Conservation (phyloP, 2,797 vertebrate genomes). For the Amniataba percoides region DNA sequence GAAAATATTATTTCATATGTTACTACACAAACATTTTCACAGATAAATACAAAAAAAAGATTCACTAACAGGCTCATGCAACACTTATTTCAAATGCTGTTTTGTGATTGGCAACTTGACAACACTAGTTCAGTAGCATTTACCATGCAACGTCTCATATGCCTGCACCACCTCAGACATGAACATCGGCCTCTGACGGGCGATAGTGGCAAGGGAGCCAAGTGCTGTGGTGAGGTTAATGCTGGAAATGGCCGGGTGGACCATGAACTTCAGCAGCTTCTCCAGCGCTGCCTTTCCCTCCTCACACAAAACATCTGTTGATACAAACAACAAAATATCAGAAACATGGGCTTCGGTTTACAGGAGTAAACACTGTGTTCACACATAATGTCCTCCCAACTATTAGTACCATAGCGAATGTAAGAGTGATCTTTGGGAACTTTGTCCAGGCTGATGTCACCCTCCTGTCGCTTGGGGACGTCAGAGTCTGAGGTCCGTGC, state of each 20-base stretch:
- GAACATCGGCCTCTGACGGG: slow-evolving; percentile 96
- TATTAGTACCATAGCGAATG: slow-evolving; percentile 89
- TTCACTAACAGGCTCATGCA: no score
- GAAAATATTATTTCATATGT: background rate
- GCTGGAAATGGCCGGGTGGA: slow-evolving; percentile 96
- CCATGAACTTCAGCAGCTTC: slow-evolving; percentile 96
- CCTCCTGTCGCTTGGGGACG: slow-evolving; percentile 91
- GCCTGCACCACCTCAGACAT: slow-evolving; percentile 98
- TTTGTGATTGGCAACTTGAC: background rate
- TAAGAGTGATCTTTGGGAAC: slow-evolving; percentile 92
- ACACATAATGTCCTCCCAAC: background rate
- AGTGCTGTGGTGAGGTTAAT: slow-evolving; percentile 96
- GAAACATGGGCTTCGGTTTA: background rate
- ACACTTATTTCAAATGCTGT: background rate
- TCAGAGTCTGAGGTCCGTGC: slow-evolving; percentile 91
- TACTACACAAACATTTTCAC: background rate
- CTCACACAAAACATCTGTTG: slow-evolving; percentile 86
- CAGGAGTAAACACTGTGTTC: background rate
- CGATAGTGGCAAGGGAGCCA: slow-evolving; percentile 93
- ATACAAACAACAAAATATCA: background rate
- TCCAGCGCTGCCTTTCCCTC: slow-evolving; percentile 92
- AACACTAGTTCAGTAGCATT: slow-evolving; percentile 45
- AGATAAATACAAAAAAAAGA: background rate
- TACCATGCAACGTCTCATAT: slow-evolving; percentile 94
- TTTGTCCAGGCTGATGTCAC: slow-evolving; percentile 93